These are phyloP conservation scores for Chironomus tepperi DNA, from an alignment of 1,140 invertebrate species.

Conservation along the genomic window DNA sequence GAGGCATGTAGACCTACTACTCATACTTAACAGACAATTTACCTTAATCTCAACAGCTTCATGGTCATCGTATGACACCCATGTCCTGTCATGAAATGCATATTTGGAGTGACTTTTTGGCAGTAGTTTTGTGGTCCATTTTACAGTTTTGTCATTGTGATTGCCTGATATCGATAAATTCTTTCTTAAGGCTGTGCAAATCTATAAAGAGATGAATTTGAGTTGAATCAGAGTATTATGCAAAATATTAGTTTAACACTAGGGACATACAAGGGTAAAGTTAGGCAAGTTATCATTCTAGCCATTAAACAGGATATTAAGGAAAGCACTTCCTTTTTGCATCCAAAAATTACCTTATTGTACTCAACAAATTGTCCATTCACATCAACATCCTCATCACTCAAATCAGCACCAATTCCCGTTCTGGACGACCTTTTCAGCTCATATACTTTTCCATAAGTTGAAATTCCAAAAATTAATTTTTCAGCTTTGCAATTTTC, in stretches of 20 bases:
- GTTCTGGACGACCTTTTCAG: constrained; percentile 40
- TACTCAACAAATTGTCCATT: constrained; percentile 50
- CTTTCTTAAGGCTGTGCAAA: background rate
- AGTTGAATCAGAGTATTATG: too few species aligned
- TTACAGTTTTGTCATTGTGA: background rate
- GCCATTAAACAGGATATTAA: too few species aligned
- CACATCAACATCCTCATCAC: constrained; percentile 46
- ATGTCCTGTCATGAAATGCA: constrained; percentile 37
- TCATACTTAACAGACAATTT: background rate
- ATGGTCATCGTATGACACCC: constrained; percentile 40
- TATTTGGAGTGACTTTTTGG: constrained; percentile 31
- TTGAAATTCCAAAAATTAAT: constrained; percentile 54
- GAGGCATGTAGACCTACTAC: background rate
- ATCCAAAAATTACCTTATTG: constrained; percentile 41
- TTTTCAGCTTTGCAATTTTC: constrained; percentile 45
- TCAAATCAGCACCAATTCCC: constrained; percentile 43
- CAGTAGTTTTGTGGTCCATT: constrained; percentile 32
- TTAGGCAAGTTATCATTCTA: too few species aligned
- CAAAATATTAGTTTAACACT: too few species aligned
- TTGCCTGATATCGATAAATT: constrained; percentile 28
- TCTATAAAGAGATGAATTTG: constrained; percentile 28
- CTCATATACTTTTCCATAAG: constrained; percentile 54
- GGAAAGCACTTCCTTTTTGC: too few species aligned
- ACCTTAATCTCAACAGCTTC: constrained; percentile 37
- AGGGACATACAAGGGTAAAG: too few species aligned